phyloP scores from a whole-genome alignment of 2,113 vertebrate genomes.

The Sinocyclocheilus anshuiensis region DNA sequence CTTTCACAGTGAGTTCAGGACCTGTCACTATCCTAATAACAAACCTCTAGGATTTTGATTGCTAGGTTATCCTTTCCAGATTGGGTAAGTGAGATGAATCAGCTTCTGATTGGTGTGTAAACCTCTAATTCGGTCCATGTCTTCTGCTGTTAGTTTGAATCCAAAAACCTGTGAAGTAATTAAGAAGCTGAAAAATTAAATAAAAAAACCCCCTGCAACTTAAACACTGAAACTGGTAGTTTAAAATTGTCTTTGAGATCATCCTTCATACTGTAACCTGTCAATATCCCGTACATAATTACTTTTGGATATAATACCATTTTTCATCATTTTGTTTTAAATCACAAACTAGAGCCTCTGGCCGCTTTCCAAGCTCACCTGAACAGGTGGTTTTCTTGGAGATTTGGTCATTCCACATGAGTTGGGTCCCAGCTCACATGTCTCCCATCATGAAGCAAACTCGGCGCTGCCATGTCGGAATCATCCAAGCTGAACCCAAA shows the following conservation, averaged over 20 bases:
- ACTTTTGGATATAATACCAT: background rate
- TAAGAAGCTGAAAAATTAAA: background rate
- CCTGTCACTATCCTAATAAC: background rate
- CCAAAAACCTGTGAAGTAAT: constrained; percentile 54
- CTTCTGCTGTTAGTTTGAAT: constrained; percentile 53
- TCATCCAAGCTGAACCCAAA: constrained; percentile 78
- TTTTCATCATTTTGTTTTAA: background rate
- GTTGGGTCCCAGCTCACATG: constrained; percentile 82
- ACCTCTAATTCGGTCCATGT: constrained; percentile 39
- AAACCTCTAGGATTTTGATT: background rate
- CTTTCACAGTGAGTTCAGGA: background rate
- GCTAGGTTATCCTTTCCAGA: constrained; percentile 57
- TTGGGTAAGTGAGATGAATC: constrained; percentile 55
- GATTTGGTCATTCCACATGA: constrained; percentile 66
- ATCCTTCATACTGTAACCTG: constrained; percentile 1
- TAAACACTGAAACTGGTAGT: background rate
- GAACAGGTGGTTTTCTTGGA: constrained; percentile 6
- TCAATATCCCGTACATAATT: background rate
- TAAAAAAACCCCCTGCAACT: background rate
- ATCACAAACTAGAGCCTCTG: background rate
- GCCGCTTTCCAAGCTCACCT: constrained; percentile 22
- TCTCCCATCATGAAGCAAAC: constrained; percentile 79
- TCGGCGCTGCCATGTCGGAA: constrained; percentile 73
- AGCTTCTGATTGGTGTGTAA: constrained; percentile 54
- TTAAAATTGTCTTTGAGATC: constrained; percentile 19